These are phyloP conservation scores for Stegodyphus dumicola DNA, from an alignment of 1,140 invertebrate genomes.

Conservation along the genomic window DNA sequence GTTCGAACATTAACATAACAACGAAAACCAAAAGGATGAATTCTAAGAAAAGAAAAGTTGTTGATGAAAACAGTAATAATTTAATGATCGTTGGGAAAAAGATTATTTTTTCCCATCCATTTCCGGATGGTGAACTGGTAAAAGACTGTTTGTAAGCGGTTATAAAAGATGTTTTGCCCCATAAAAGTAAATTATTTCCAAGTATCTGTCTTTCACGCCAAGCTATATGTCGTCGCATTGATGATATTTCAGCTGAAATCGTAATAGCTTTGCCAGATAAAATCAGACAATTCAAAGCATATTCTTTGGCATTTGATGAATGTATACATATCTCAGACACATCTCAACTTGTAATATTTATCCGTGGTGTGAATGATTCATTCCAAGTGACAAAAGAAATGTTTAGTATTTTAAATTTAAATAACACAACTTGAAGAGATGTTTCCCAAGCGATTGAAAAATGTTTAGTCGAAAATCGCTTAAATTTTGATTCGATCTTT, in stretches of 20 bases:
- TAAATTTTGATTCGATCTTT: no score
- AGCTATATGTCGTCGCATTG: no score
- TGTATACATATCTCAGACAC: neutral
- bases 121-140: no score
- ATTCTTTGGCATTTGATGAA: neutral
- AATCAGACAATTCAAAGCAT: neutral
- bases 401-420: no score
- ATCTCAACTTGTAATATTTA: neutral
- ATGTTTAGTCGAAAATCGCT: no score
- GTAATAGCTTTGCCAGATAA: neutral
- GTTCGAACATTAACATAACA: no score
- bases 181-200: no score
- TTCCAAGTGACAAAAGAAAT: neutral
- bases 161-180: no score
- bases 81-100: neutral
- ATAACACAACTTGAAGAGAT: no score
- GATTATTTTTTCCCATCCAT: neutral
- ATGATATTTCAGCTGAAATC: neutral
- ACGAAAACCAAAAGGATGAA: neutral
- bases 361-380: neutral
- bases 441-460: no score
- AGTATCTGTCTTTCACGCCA: no score
- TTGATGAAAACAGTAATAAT: neutral
- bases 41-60: neutral
- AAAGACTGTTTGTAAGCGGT: no score